phyloP scores from a whole-genome alignment of 2,888 invertebrate genomes.

The Fissipunctia ypsillon region DNA sequence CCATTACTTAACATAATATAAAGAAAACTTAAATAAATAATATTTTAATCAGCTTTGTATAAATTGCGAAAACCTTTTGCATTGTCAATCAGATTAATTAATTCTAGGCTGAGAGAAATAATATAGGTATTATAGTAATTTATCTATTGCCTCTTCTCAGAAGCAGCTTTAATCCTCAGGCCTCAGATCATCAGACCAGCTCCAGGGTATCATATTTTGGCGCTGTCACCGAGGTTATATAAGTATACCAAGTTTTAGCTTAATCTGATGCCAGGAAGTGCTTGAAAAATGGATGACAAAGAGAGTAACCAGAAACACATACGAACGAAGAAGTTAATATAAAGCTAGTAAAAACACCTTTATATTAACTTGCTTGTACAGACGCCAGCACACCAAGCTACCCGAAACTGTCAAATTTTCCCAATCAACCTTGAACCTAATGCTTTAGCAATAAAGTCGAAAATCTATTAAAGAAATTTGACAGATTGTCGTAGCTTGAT shows the following conservation, averaged over 20 bases:
- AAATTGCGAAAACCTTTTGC: conserved; percentile 22
- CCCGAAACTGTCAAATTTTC: too few species aligned
- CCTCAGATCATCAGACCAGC: background rate
- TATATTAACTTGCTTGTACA: too few species aligned
- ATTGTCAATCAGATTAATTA: background rate
- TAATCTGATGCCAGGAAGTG: background rate
- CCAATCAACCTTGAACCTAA: too few species aligned
- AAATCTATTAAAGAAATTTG: too few species aligned
- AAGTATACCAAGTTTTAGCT: background rate
- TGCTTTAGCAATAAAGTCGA: too few species aligned
- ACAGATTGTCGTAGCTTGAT: too few species aligned
- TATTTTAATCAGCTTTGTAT: conserved; percentile 23
- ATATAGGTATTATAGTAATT: background rate
- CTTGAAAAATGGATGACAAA: background rate
- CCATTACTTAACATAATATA: background rate
- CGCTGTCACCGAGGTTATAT: background rate
- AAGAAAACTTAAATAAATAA: conserved; percentile 8
- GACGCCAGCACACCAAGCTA: too few species aligned
- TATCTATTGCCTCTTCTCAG: background rate
- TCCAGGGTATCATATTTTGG: background rate
- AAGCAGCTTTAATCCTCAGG: too few species aligned
- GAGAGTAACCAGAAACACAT: background rate
- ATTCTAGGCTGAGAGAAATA: background rate
- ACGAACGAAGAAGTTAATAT: background rate
- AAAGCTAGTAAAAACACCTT: background rate